A percentile compares a stretch with the other conserved stretches of the same genome.
phyloP scores from a whole-genome alignment of 2,888 invertebrate genomes.

The Penaeus monodon region DNA sequence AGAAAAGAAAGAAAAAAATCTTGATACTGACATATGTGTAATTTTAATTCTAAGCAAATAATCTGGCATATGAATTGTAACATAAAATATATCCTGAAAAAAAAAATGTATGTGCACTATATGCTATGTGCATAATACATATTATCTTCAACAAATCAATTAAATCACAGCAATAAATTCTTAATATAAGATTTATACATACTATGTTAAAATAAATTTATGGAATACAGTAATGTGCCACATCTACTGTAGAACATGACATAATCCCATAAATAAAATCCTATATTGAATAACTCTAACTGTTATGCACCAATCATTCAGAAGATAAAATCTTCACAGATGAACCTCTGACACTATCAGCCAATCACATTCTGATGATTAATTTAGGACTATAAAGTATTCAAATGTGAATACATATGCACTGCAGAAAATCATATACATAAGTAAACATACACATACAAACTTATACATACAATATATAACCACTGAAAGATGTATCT shows the following conservation, averaged over 20 bases:
- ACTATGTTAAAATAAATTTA: constrained; percentile 37
- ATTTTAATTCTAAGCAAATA: too few species aligned
- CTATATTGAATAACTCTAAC: constrained; percentile 34
- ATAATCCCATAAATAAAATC: constrained; percentile 42
- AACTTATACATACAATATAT: too few species aligned
- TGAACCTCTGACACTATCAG: constrained; percentile 40
- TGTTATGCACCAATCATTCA: constrained; percentile 30
- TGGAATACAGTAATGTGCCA: constrained; percentile 34
- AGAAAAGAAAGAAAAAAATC: too few species aligned
- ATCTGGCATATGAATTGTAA: too few species aligned
- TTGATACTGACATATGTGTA: too few species aligned
- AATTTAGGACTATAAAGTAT: too few species aligned
- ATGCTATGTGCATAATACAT: too few species aligned
- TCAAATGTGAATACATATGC: not conserved
- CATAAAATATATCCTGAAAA: too few species aligned
- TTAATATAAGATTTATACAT: not conserved
- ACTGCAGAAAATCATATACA: not conserved
- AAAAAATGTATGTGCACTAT: too few species aligned
- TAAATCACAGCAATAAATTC: not conserved
- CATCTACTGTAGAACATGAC: constrained; percentile 19
- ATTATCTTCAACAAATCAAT: too few species aligned
- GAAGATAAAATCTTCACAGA: constrained; percentile 32
- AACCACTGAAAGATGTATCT: too few species aligned
- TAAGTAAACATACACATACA: too few species aligned
- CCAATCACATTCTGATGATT: constrained; percentile 33